Conservation (phyloP, 1,140 invertebrate genomes). For the Ceratosolen solmsi region DNA sequence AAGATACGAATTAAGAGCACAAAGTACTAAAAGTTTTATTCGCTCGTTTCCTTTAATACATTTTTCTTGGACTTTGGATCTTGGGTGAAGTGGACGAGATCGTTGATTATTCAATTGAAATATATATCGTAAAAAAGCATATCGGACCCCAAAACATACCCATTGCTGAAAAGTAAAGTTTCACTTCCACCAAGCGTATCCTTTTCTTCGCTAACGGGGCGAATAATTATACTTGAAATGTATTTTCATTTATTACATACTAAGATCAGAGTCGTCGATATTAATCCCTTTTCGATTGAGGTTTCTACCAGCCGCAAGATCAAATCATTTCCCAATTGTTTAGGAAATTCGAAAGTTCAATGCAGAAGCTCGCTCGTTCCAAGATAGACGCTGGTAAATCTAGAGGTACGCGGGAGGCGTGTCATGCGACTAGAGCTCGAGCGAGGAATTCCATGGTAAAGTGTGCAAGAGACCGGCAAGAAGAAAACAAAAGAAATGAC, state of each 20-base stretch:
- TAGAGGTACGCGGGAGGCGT: not conserved
- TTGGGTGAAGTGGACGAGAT: not conserved
- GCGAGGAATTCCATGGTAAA: not conserved
- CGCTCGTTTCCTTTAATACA: not conserved
- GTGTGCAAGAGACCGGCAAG: not conserved
- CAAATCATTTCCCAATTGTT: not conserved
- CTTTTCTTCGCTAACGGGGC: not conserved
- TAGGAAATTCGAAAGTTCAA: not conserved
- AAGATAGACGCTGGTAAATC: not conserved
- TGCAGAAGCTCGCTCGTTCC: not conserved
- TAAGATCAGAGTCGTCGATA: not conserved
- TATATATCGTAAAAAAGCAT: no score
- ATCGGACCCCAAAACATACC: not conserved
- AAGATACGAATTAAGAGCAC: no score
- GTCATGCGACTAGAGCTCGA: not conserved
- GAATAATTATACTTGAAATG: not conserved
- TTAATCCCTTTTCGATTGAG: not conserved
- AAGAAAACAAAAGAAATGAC: not conserved
- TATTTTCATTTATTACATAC: not conserved
- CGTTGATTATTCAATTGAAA: not conserved
- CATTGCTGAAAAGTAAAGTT: not conserved
- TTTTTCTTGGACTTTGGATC: not conserved
- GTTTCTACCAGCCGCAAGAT: not conserved
- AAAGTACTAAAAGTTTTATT: no score
- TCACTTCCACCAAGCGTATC: not conserved